A percentile compares a stretch with the other conserved stretches of the same genome.
These are phyloP conservation scores for Prunella himalayana DNA, from an alignment of 2,113 vertebrate genomes.

Conservation along the genomic window DNA sequence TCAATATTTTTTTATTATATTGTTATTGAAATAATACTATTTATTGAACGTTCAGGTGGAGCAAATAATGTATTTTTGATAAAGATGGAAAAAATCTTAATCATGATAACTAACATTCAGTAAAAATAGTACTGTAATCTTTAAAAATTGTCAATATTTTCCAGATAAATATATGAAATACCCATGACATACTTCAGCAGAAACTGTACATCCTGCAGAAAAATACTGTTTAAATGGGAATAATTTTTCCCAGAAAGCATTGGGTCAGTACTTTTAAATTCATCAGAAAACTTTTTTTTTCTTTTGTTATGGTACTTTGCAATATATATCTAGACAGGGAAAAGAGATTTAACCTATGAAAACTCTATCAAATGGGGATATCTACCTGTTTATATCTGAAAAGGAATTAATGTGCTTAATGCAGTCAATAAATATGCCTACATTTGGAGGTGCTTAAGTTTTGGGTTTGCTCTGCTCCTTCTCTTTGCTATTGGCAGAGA, in stretches of 20 bases:
- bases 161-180: background rate
- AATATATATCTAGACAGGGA: background rate
- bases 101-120: background rate
- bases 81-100: background rate
- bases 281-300: background rate
- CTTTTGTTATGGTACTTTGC: background rate
- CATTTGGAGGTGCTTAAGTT: background rate
- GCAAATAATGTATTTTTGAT: background rate
- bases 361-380: background rate
- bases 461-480: background rate
- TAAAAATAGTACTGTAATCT: background rate
- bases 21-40: background rate
- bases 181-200: background rate
- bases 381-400: background rate
- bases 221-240: background rate
- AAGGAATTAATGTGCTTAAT: background rate
- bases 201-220: background rate
- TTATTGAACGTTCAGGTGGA: background rate
- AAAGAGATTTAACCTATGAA: background rate
- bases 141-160: background rate
- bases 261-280: background rate
- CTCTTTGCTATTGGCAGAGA: background rate
- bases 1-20: background rate
- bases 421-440: background rate
- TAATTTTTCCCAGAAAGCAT: background rate